Percentiles rank a stretch among this genome's conserved stretches.
phyloP scores from a whole-genome alignment of 2,797 vertebrate genomes.

The Setipinna tenuifilis region DNA sequence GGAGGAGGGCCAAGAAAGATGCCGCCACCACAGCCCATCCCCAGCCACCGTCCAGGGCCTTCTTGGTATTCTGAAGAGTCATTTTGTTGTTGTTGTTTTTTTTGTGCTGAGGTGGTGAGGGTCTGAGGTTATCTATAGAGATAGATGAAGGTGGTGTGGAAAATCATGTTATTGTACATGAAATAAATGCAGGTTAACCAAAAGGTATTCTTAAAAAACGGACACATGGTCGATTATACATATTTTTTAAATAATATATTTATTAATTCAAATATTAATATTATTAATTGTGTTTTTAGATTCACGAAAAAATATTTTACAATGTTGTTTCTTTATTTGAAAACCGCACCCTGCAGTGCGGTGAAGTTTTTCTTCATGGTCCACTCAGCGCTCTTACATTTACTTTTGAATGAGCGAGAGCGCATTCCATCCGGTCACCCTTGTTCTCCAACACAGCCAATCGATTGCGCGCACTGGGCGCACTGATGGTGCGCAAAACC shows the following conservation, averaged over 20 bases:
- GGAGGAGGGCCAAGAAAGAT: conserved; percentile 82
- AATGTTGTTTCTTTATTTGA: not conserved
- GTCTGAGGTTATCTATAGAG: not conserved
- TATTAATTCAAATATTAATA: too few species aligned
- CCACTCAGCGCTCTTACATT: not conserved
- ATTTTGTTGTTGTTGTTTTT: conserved; percentile 57
- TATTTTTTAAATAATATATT: too few species aligned
- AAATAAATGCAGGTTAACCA: too few species aligned
- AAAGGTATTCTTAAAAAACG: too few species aligned
- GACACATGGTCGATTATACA: too few species aligned
- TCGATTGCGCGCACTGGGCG: conserved; percentile 8
- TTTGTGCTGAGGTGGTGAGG: not conserved
- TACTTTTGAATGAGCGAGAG: not conserved
- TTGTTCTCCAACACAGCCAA: not conserved
- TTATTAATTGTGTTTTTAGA: not conserved
- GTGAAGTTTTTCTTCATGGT: not conserved
- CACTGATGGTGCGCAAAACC: conserved; percentile 1
- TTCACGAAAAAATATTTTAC: not conserved
- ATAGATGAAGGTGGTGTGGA: not conserved
- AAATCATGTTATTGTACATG: not conserved
- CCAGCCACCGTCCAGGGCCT: conserved; percentile 81
- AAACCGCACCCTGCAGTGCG: not conserved
- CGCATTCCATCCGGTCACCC: not conserved
- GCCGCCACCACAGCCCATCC: conserved; percentile 83
- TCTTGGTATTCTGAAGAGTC: conserved; percentile 69